These are phyloP conservation scores for Drosophila trapezifrons DNA, from an alignment of 1,140 invertebrate genomes.

Conservation along the genomic window DNA sequence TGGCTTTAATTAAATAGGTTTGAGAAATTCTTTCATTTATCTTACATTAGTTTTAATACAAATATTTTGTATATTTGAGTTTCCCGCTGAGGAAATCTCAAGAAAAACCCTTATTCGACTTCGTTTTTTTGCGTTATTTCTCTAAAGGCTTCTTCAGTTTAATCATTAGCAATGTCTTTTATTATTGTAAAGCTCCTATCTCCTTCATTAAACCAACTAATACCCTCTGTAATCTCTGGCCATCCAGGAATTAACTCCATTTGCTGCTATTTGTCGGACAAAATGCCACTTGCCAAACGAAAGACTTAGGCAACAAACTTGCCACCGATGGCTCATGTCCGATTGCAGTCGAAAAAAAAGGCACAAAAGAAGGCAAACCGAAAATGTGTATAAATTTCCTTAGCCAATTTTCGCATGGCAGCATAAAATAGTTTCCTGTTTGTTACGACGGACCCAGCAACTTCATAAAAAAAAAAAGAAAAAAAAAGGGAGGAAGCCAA, in stretches of 20 bases:
- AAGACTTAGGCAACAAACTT: conserved; percentile 81
- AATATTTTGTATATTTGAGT: too few species aligned
- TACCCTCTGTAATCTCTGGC: too few species aligned
- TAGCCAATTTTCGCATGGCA: conserved; percentile 70
- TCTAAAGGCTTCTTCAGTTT: too few species aligned
- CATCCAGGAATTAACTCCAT: neutral
- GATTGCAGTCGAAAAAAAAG: conserved; percentile 38
- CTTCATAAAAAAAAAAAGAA: conserved; percentile 11
- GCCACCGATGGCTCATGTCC: conserved; percentile 15
- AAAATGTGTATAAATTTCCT: conserved; percentile 65
- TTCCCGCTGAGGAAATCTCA: too few species aligned
- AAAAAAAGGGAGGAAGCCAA: conserved; percentile 63
- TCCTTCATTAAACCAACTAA: too few species aligned
- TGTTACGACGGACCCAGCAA: conserved; percentile 62
- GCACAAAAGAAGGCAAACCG: conserved; percentile 16
- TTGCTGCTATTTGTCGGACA: neutral
- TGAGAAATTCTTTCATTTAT: conserved; percentile 6
- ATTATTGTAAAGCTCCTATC: too few species aligned
- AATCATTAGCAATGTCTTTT: too few species aligned
- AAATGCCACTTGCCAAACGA: conserved; percentile 56
- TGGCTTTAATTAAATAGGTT: neutral
- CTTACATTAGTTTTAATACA: too few species aligned
- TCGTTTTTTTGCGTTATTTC: too few species aligned
- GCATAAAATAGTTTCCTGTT: conserved; percentile 71
- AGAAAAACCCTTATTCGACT: too few species aligned